Conservation (phyloP, 2,797 vertebrate species). For the Alfaro cultratus region DNA sequence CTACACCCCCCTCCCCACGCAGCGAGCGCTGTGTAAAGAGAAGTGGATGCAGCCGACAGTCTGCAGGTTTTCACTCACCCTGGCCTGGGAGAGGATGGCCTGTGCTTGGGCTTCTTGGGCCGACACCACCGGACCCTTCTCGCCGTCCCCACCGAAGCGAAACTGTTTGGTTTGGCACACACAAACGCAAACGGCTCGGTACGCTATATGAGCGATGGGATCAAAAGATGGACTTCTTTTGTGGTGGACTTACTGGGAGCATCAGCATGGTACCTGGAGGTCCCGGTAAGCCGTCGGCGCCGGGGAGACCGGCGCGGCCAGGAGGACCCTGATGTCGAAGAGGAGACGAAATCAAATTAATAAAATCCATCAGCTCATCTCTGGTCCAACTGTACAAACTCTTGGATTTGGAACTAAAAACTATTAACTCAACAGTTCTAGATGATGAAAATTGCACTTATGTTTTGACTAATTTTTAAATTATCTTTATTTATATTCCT, state of each 20-base stretch:
- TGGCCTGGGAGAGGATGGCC: constrained; percentile 96
- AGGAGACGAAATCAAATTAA: neutral
- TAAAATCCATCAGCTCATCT: neutral
- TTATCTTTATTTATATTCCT: too few species aligned
- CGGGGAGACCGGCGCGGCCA: constrained; percentile 93
- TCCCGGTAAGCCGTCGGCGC: constrained; percentile 95
- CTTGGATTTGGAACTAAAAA: too few species aligned
- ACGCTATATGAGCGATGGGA: too few species aligned
- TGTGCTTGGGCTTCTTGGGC: constrained; percentile 98
- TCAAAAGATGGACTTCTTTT: neutral
- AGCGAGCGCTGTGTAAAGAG: constrained; percentile 29
- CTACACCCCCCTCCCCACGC: neutral
- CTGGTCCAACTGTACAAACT: neutral
- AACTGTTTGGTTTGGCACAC: constrained; percentile 80
- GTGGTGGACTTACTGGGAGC: constrained; percentile 88
- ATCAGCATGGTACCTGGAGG: constrained; percentile 98
- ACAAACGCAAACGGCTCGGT: constrained; percentile 14
- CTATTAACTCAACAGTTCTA: too few species aligned
- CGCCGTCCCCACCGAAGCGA: constrained; percentile 92
- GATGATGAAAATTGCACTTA: too few species aligned
- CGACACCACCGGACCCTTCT: constrained; percentile 93
- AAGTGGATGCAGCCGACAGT: neutral
- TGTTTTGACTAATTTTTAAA: too few species aligned
- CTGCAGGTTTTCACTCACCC: constrained; percentile 82
- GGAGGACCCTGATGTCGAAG: constrained; percentile 84